Conservation (phyloP, 2,113 vertebrate genomes). For the Epinephelus moara region DNA sequence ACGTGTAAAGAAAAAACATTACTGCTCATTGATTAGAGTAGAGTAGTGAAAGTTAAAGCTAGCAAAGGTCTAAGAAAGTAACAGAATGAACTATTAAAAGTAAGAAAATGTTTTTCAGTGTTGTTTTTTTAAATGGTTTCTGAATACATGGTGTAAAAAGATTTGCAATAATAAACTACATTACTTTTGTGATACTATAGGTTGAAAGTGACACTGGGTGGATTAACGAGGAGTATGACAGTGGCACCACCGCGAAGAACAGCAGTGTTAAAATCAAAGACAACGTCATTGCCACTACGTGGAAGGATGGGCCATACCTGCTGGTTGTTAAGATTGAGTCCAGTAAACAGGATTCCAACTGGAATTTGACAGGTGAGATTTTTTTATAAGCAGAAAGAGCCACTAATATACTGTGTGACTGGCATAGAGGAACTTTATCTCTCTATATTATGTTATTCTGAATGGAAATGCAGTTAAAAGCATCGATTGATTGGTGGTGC, state of each 20-base stretch:
- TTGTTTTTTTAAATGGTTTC: background rate
- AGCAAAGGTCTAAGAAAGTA: background rate
- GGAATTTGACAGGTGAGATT: conserved; percentile 88
- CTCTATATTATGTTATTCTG: background rate
- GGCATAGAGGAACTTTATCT: background rate
- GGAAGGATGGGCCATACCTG: conserved; percentile 89
- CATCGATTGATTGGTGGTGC: background rate
- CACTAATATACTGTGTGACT: background rate
- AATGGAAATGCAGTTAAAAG: background rate
- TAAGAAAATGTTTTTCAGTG: background rate
- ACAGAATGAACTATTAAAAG: background rate
- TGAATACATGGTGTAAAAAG: background rate
- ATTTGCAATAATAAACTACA: background rate
- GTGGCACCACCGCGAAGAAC: conserved; percentile 34
- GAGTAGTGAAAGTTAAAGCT: background rate
- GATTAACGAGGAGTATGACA: conserved; percentile 71
- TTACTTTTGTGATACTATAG: conserved; percentile 46
- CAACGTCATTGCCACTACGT: conserved; percentile 86
- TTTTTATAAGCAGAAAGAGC: background rate
- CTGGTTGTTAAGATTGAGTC: conserved; percentile 86
- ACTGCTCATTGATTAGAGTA: background rate
- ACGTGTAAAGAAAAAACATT: conserved; percentile 65
- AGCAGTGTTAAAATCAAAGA: conserved; percentile 48
- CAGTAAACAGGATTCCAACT: conserved; percentile 74
- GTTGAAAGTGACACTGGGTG: conserved; percentile 63